Evolutionary conservation across 1,140 invertebrate genomes (phyloP).

Genomic region (Cotesia typhae): DNA sequence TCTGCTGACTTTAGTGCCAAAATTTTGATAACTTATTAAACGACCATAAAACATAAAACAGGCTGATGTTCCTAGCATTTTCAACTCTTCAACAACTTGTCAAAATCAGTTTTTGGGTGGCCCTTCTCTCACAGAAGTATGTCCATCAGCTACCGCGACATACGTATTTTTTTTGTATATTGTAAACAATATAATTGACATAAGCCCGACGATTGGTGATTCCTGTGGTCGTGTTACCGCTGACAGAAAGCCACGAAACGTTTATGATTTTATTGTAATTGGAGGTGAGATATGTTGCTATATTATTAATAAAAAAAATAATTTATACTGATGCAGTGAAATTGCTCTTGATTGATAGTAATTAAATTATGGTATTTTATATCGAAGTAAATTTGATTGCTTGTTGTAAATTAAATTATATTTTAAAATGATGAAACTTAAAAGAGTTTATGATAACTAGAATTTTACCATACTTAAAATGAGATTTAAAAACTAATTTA

Average conservation of each 20-base stretch:
- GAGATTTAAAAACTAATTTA: too few relatives aligned
- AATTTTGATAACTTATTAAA: too few relatives aligned
- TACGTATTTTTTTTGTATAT: conserved; percentile 38
- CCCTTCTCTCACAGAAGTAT: conserved; percentile 41
- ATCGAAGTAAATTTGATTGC: too few relatives aligned
- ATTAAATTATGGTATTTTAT: not conserved
- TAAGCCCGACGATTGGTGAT: conserved; percentile 13
- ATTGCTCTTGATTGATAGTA: not conserved
- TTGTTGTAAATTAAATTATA: too few relatives aligned
- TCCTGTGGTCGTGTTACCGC: conserved; percentile 20
- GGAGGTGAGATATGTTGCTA: conserved; percentile 65
- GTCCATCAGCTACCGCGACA: conserved; percentile 27
- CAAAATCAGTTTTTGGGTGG: conserved; percentile 42
- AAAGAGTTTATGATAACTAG: too few relatives aligned
- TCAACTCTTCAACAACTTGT: too few relatives aligned
- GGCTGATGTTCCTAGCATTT: too few relatives aligned
- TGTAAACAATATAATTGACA: conserved; percentile 18
- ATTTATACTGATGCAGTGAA: not conserved
- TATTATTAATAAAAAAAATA: not conserved
- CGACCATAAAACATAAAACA: too few relatives aligned
- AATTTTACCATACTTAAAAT: too few relatives aligned
- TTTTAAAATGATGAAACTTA: too few relatives aligned
- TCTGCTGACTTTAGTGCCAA: too few relatives aligned
- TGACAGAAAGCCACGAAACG: not conserved
- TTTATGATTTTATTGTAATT: conserved; percentile 82